Conservation (phyloP, 1,140 invertebrate genomes). For the Hyposmocoma kahamanoa region DNA sequence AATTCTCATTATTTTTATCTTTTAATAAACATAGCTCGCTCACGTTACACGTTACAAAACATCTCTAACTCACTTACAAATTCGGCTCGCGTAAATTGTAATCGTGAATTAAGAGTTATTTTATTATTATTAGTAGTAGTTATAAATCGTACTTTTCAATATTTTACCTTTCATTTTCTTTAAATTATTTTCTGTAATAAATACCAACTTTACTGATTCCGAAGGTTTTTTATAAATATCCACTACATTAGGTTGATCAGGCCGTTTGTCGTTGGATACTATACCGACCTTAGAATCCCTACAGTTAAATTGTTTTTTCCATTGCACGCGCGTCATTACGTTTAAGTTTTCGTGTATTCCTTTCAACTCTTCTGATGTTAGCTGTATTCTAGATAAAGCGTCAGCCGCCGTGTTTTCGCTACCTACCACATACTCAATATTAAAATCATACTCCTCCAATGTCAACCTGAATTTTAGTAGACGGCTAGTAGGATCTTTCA, state of each 20-base stretch:
- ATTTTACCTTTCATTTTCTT: too few relatives aligned
- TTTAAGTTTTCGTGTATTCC: not conserved
- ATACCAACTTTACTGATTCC: too few relatives aligned
- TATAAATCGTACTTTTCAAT: too few relatives aligned
- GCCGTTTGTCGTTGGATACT: too few relatives aligned
- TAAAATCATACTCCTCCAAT: conserved; percentile 38
- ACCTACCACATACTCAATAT: conserved; percentile 31
- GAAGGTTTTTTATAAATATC: too few relatives aligned
- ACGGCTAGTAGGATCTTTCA: conserved; percentile 30
- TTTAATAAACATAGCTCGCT: not conserved
- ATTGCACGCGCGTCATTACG: not conserved
- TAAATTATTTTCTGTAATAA: too few relatives aligned
- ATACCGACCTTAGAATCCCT: not conserved
- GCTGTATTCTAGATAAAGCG: conserved; percentile 5
- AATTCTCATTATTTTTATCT: not conserved
- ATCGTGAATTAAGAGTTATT: too few relatives aligned
- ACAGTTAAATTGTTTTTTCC: not conserved
- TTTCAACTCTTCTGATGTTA: conserved; percentile 1
- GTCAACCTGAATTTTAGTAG: conserved; percentile 40
- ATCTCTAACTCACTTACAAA: too few relatives aligned
- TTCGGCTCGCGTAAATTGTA: too few relatives aligned
- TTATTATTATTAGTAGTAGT: too few relatives aligned
- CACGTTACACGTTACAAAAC: too few relatives aligned
- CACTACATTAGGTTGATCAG: too few relatives aligned
- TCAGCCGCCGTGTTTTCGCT: conserved; percentile 5